These are phyloP conservation scores for Drepana arcuata DNA, from an alignment of 1,140 invertebrate genomes.

Conservation along the genomic window DNA sequence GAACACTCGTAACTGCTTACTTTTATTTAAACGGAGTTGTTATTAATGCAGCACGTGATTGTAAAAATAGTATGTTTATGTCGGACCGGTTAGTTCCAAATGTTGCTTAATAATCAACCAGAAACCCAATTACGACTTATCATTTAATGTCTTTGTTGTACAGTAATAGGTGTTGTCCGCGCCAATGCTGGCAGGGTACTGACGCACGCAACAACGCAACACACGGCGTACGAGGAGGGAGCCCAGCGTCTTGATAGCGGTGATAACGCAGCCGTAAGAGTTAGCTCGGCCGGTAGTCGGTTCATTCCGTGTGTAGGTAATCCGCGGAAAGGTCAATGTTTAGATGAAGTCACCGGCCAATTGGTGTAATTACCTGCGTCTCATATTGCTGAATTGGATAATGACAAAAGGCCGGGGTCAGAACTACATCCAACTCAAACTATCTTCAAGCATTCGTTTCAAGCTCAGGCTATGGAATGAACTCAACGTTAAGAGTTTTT, in stretches of 20 bases:
- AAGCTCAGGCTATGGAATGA: no score
- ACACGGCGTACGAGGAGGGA: conserved; percentile 2
- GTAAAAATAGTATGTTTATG: conserved; percentile 17
- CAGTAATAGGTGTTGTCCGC: conserved; percentile 8
- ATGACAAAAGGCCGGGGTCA: no score
- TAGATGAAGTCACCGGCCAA: conserved; percentile 47
- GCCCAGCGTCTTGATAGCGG: conserved; percentile 3
- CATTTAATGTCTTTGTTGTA: no score
- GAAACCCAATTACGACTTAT: no score
- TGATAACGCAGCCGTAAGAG: conserved; percentile 28
- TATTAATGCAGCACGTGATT: conserved; percentile 20
- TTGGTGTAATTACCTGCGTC: conserved; percentile 41
- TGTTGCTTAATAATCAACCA: no score
- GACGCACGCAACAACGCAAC: conserved; percentile 9
- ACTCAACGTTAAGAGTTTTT: no score
- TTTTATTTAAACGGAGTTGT: conserved; percentile 24
- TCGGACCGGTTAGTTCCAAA: conserved; percentile 34
- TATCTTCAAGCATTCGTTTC: no score
- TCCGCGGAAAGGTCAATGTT: conserved; percentile 62
- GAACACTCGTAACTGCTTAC: no score
- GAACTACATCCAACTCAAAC: no score
- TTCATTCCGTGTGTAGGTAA: no score
- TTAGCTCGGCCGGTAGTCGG: conserved; percentile 7
- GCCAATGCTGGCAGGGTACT: conserved; percentile 21
- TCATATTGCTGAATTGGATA: conserved; percentile 22